These are phyloP conservation scores for Chymomyza costata DNA, from an alignment of 1,140 invertebrate species.

Conservation along the genomic window DNA sequence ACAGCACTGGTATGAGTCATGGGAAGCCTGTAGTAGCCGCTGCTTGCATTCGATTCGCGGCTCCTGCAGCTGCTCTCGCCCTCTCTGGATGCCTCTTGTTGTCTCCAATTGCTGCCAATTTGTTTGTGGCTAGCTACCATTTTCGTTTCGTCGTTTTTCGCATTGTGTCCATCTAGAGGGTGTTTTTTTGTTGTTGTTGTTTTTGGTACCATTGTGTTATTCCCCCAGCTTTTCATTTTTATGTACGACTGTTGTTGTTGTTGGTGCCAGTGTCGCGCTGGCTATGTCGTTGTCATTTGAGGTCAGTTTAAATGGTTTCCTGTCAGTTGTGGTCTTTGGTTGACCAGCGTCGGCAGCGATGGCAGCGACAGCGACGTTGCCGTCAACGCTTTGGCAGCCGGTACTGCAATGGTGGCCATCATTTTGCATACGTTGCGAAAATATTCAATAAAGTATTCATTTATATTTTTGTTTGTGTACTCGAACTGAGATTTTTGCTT, in stretches of 20 bases:
- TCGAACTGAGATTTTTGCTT: slow-evolving; percentile 22
- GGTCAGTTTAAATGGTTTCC: slow-evolving; percentile 71
- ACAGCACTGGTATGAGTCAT: slow-evolving; percentile 9
- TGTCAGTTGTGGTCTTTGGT: slow-evolving; percentile 66
- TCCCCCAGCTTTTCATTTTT: no score
- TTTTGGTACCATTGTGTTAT: slow-evolving; percentile 14
- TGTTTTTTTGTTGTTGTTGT: slow-evolving; percentile 13
- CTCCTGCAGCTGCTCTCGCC: slow-evolving; percentile 18
- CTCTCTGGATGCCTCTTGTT: slow-evolving; percentile 68
- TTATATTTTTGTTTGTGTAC: slow-evolving; percentile 39
- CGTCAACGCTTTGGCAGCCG: slow-evolving; percentile 1
- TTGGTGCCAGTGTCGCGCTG: slow-evolving; percentile 12
- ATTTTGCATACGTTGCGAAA: slow-evolving; percentile 54
- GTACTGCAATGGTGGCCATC: slow-evolving; percentile 29
- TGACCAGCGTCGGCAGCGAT: slow-evolving; percentile 47
- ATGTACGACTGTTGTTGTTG: neutral
- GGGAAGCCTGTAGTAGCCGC: slow-evolving; percentile 12
- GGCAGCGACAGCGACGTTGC: slow-evolving; percentile 9
- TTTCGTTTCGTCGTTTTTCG: slow-evolving; percentile 17
- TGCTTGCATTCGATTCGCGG: slow-evolving; percentile 21
- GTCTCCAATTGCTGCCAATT: slow-evolving; percentile 65
- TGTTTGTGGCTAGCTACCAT: slow-evolving; percentile 61
- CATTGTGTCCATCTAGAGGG: no score
- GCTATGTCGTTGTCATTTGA: slow-evolving; percentile 65
- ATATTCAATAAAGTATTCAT: slow-evolving; percentile 71